Conservation (phyloP, 2,797 vertebrate species). For the Notamacropus eugenii region DNA sequence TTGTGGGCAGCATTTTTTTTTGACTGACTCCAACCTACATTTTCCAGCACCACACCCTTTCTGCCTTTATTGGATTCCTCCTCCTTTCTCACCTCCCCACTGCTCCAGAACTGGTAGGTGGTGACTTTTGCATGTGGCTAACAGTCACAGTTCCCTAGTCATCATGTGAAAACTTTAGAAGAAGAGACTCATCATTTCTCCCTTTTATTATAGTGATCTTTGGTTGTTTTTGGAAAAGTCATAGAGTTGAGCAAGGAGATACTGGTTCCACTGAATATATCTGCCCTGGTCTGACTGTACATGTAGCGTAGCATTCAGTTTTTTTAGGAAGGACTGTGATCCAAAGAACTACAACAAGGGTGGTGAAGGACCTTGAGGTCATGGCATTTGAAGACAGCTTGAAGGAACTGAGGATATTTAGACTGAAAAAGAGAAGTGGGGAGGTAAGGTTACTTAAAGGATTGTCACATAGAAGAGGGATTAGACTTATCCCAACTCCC, state of each 20-base stretch:
- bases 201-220: constrained; percentile 9
- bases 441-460: background rate
- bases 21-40: background rate
- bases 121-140: background rate
- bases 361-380: background rate
- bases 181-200: constrained; percentile 13
- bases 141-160: background rate
- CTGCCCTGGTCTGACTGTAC: background rate
- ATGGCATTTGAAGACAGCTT: background rate
- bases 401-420: background rate
- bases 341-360: background rate
- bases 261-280: background rate
- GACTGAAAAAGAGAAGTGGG: background rate
- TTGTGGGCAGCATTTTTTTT: background rate
- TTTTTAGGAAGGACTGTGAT: background rate
- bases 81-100: background rate
- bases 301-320: background rate
- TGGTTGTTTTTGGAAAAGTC: constrained; percentile 10
- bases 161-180: constrained; percentile 42
- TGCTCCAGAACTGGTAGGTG: background rate
- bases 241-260: background rate
- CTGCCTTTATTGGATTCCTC: background rate
- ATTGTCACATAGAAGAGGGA: background rate
- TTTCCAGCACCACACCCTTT: background rate
- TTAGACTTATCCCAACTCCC: background rate